Base-by-base conservation (phyloP, 2,797 vertebrate genomes). In the Peromyscus attwateri region DNA sequence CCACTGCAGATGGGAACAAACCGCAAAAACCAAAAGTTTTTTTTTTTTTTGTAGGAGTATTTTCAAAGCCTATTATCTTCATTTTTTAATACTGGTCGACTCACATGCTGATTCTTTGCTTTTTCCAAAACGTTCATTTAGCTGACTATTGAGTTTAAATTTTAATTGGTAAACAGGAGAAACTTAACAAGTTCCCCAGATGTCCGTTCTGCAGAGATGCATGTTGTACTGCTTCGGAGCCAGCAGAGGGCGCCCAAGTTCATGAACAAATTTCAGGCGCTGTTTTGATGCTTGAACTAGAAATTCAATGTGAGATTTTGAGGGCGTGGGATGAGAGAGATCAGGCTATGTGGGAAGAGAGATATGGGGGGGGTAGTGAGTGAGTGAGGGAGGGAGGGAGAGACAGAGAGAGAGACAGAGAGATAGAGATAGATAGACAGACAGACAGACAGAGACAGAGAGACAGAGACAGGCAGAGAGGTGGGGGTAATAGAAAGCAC, bases 221-320 rank as follows among this genome's bases (percentile, higher is more conserved):
- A n/a, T 97, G 97, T 77, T 84, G 92, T 97, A 37, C 96, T 87
- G 57, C 52, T 43, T 9, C 13, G 95, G 25, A 13, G 94, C 75
- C 95, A 97, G 98, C 95, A 98, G 98, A 97, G 98, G 98, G 98
- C 95, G 96, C 97, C 80, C 94, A 68, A 95, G 98, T 55, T 98
- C 97, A 94, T 1, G 34, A 96, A 97, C 83, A 40, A 93, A 91
- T 77, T 62, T 89, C 52, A 16, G 43, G 77, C 12, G 17, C 27
- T n/a, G 34, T 92, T 93, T 93, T 66, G 92, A 83, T 95, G 83
- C 94, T 40, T 37, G 55, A 89, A 76, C 11, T 40, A 52, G 71
- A 62, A 87, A 83, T 85, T 93, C 76, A 46, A 43, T 71, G 27
- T 43, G 40, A 82, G 96, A 82, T 71, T 94, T 92, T 40, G 34